Conservation (phyloP, 2,888 invertebrate species). For the Sinotaia quadrata region DNA sequence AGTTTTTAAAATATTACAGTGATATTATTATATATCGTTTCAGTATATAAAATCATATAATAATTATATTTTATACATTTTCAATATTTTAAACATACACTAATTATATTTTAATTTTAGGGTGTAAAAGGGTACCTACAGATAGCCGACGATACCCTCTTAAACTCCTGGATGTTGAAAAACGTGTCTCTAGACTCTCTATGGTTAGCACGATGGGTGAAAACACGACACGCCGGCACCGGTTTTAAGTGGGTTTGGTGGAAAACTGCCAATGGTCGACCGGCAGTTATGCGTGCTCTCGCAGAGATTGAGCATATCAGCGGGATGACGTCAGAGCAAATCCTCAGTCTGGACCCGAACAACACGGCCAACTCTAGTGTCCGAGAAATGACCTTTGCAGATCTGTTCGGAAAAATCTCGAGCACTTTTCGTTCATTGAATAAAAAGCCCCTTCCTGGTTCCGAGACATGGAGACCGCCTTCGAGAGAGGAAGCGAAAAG, state of each 20-base stretch:
- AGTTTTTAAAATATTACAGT: too few species aligned
- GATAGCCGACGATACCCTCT: constrained; percentile 28
- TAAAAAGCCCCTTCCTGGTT: constrained; percentile 3
- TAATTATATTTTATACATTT: too few species aligned
- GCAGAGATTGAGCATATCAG: constrained; percentile 10
- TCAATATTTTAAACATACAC: too few species aligned
- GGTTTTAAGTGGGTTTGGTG: constrained; percentile 29
- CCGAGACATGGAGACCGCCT: neutral
- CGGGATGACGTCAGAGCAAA: constrained; percentile 3
- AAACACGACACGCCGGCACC: neutral
- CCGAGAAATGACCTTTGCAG: neutral
- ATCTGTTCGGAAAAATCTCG: neutral
- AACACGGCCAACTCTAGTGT: too few species aligned
- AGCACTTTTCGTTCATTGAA: neutral
- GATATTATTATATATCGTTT: too few species aligned
- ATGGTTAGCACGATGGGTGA: constrained; percentile 17
- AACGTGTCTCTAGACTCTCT: constrained; percentile 11
- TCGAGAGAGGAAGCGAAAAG: constrained; percentile 3
- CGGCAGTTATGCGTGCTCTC: constrained; percentile 16
- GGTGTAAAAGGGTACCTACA: constrained; percentile 30
- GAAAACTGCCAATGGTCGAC: constrained; percentile 6
- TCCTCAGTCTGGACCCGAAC: constrained; percentile 15
- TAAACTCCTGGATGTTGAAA: constrained; percentile 23
- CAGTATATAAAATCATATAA: too few species aligned
- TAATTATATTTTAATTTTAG: too few species aligned